phyloP scores from a whole-genome alignment of 2,113 vertebrate genomes.

The Psettodes erumei region DNA sequence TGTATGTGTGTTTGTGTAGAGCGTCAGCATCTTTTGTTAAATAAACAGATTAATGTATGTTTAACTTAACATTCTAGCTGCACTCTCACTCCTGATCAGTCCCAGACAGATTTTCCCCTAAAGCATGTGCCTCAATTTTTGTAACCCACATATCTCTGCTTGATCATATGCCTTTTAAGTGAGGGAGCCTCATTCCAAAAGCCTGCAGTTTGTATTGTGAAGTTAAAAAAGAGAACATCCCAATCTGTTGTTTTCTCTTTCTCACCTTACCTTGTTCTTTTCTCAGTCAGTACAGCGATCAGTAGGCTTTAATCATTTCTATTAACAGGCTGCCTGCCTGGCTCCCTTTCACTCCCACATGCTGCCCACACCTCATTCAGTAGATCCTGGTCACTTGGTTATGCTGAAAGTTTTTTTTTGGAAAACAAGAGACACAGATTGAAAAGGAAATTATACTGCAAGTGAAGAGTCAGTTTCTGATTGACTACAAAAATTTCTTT shows the following conservation, averaged over 20 bases:
- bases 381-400: conserved; percentile 36
- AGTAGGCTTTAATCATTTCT: conserved; percentile 54
- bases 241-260: conserved; percentile 18
- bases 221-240: conserved; percentile 5
- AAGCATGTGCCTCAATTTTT: conserved; percentile 12
- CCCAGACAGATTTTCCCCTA: conserved; percentile 7
- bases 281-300: conserved; percentile 45
- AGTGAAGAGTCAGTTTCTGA: conserved; percentile 4
- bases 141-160: conserved; percentile 2
- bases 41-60: background rate
- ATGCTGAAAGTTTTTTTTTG: conserved; percentile 23
- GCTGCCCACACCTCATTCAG: conserved; percentile 52
- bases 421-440: background rate
- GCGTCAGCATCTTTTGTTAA: conserved; percentile 17
- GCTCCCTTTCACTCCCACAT: conserved; percentile 25
- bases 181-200: conserved; percentile 21
- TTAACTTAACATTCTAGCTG: conserved; percentile 17
- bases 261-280: conserved; percentile 20
- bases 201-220: conserved; percentile 16
- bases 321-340: conserved; percentile 55
- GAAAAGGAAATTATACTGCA: conserved; percentile 15
- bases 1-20: background rate
- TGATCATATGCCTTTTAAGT: background rate
- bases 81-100: conserved; percentile 8
- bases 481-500: conserved; percentile 17